Evolutionary conservation across 2,797 vertebrate genomes (phyloP).

Genomic region (Meda fulgida): DNA sequence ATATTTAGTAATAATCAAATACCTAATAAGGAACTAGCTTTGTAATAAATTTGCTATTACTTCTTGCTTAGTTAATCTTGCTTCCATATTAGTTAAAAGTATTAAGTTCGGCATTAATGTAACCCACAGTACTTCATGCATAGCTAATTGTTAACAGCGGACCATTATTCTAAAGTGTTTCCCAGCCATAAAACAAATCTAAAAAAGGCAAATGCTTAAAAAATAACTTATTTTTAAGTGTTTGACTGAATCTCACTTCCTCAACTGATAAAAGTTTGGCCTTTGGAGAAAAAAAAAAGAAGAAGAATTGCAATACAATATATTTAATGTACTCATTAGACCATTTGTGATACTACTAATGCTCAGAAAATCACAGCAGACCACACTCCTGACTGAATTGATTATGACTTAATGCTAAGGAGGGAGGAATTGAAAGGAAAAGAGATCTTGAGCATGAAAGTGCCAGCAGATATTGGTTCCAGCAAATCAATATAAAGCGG

Average conservation of each 20-base stretch:
- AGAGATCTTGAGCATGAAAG: conserved; percentile 7
- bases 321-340: conserved; percentile 10
- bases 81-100: too few relatives aligned
- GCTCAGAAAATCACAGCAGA: background rate
- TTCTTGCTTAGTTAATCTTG: too few relatives aligned
- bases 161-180: too few relatives aligned
- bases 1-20: too few relatives aligned
- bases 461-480: conserved; percentile 7
- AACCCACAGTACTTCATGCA: too few relatives aligned
- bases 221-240: background rate
- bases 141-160: too few relatives aligned
- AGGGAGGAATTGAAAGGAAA: background rate
- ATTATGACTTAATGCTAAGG: conserved; percentile 1
- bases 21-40: too few relatives aligned
- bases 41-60: too few relatives aligned
- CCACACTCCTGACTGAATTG: background rate
- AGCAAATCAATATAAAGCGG: conserved; percentile 28
- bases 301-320: background rate
- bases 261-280: background rate
- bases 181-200: background rate
- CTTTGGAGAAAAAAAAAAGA: background rate
- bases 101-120: too few relatives aligned
- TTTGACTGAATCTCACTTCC: background rate
- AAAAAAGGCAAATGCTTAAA: background rate
- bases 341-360: background rate